These are phyloP conservation scores for Syritta pipiens DNA, from an alignment of 2,888 invertebrate genomes.

Conservation along the genomic window DNA sequence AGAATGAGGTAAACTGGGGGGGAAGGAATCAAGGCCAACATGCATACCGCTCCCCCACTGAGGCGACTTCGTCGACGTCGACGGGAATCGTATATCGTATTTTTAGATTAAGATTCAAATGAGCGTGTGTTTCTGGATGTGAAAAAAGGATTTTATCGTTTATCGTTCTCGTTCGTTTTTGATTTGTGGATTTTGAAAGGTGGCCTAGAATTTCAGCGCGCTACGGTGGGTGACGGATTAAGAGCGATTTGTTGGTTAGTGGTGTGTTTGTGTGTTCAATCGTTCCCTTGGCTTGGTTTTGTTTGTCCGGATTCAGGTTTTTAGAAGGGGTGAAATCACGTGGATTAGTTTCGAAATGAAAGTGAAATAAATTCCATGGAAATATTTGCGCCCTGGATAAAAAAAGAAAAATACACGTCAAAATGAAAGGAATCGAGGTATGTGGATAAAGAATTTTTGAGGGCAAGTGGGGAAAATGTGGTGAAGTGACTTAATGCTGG, in stretches of 20 bases:
- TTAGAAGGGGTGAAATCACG: too few relatives aligned
- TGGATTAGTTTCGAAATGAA: neutral
- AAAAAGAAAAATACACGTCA: too few relatives aligned
- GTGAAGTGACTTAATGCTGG: too few relatives aligned
- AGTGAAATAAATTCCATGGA: neutral
- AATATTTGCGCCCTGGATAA: neutral
- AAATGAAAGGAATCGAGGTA: too few relatives aligned
- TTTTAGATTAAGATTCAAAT: constrained; percentile 42
- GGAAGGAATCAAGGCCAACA: constrained; percentile 60
- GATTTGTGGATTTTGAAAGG: constrained; percentile 53
- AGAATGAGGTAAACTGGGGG: neutral
- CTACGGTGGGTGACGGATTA: constrained; percentile 10
- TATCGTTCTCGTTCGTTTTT: constrained; percentile 24
- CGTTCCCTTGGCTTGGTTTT: neutral
- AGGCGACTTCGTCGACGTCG: too few relatives aligned
- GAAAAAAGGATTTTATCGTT: constrained; percentile 54
- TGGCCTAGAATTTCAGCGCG: constrained; percentile 50
- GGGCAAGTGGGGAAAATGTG: too few relatives aligned
- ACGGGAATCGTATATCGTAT: too few relatives aligned
- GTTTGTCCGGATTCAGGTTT: neutral
- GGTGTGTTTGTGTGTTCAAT: neutral
- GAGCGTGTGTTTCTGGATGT: constrained; percentile 27
- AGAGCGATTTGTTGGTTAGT: constrained; percentile 1
- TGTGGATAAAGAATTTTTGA: too few relatives aligned
- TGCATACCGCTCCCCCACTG: constrained; percentile 56